These are phyloP conservation scores for Monochamus alternatus DNA, from an alignment of 2,888 invertebrate genomes.

Conservation along the genomic window DNA sequence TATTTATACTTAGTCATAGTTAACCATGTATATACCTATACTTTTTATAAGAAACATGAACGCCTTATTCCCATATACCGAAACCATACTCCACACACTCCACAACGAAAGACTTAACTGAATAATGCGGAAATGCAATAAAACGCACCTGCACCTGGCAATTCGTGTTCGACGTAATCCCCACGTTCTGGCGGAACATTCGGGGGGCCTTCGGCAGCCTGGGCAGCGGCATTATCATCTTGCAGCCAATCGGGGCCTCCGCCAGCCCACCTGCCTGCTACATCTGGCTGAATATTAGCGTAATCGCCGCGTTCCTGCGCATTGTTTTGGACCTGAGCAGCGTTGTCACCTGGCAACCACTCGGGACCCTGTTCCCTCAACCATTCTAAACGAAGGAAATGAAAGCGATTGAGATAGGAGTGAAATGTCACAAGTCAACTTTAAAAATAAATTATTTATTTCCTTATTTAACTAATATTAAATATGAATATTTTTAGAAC, in stretches of 20 bases:
- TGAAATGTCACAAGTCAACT: background rate
- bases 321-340: background rate
- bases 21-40: too few relatives aligned
- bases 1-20: too few relatives aligned
- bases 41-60: too few relatives aligned
- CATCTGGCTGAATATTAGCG: slow-evolving; percentile 59
- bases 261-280: slow-evolving; percentile 64
- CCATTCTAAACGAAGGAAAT: background rate
- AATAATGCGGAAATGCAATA: background rate
- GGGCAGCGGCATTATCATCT: slow-evolving; percentile 89
- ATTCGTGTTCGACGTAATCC: background rate
- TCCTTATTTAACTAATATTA: too few relatives aligned
- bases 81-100: background rate
- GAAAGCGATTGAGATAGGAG: background rate
- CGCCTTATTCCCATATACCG: too few relatives aligned
- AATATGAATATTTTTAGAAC: too few relatives aligned
- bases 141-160: slow-evolving; percentile 3
- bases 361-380: background rate
- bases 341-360: background rate
- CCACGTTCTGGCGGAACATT: background rate
- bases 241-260: slow-evolving; percentile 82
- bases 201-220: slow-evolving; percentile 67
- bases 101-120: background rate
- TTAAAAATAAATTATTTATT: too few relatives aligned
- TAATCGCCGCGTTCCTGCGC: slow-evolving; percentile 51